These are phyloP conservation scores for Scaeva pyrastri DNA, from an alignment of 2,888 invertebrate species.

Conservation along the genomic window DNA sequence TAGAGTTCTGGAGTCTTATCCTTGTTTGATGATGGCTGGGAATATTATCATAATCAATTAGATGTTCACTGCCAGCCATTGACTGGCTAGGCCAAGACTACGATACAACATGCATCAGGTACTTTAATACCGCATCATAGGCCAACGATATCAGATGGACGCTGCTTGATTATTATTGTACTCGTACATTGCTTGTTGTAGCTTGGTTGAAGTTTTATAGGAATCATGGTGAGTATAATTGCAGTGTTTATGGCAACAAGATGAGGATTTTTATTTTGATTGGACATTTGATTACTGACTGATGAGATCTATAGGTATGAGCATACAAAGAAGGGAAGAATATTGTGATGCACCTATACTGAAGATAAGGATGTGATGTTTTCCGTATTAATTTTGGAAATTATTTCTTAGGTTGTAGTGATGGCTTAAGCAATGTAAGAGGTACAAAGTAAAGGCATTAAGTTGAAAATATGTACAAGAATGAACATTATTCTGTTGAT, in stretches of 20 bases:
- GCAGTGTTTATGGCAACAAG: slow-evolving; percentile 62
- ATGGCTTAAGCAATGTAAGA: too few species aligned
- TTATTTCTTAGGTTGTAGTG: too few species aligned
- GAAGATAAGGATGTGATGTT: not conserved
- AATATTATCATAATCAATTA: slow-evolving; percentile 64
- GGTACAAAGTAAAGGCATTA: too few species aligned
- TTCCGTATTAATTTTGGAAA: not conserved
- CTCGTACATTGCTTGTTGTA: slow-evolving; percentile 7
- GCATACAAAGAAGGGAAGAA: not conserved
- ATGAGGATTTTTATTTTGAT: slow-evolving; percentile 62
- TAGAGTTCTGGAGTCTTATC: slow-evolving; percentile 50
- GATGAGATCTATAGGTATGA: slow-evolving; percentile 29
- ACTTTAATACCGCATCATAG: not conserved
- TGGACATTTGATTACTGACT: slow-evolving; percentile 46
- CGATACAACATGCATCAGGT: not conserved
- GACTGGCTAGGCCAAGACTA: slow-evolving; percentile 22
- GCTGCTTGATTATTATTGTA: slow-evolving; percentile 18
- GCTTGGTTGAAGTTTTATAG: not conserved
- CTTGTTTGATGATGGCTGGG: slow-evolving; percentile 47
- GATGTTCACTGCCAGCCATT: slow-evolving; percentile 67
- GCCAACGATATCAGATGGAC: slow-evolving; percentile 4
- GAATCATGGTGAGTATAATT: slow-evolving; percentile 61
- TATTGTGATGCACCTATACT: slow-evolving; percentile 20
- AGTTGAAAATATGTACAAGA: too few species aligned
- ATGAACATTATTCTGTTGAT: too few species aligned